Conservation (phyloP, 2,797 vertebrate genomes). For the Acanthornis magna region DNA sequence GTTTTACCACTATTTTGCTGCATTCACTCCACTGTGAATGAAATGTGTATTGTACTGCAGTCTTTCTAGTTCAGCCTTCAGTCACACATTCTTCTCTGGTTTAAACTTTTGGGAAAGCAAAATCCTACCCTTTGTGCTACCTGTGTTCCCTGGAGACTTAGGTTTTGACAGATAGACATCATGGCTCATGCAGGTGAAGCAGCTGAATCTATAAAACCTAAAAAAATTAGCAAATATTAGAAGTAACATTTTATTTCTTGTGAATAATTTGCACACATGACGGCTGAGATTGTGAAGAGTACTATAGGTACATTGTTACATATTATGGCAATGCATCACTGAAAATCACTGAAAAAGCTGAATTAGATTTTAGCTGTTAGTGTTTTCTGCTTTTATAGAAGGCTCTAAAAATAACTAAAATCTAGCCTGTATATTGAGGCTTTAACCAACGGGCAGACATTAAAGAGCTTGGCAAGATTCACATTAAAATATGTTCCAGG, state of each 20-base stretch:
- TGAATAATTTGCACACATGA: neutral
- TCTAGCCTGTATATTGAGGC: neutral
- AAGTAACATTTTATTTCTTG: neutral
- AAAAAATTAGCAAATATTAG: neutral
- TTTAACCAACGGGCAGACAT: neutral
- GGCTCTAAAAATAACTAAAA: constrained; percentile 5
- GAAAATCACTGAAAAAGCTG: neutral
- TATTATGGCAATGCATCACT: neutral
- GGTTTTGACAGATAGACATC: neutral
- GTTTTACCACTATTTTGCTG: neutral
- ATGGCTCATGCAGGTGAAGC: neutral
- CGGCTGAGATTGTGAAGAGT: neutral
- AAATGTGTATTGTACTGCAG: constrained; percentile 8
- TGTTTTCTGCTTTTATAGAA: neutral
- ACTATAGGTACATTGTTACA: neutral
- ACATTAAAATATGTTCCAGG: neutral
- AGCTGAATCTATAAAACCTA: neutral
- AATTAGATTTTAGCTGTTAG: neutral
- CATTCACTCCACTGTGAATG: neutral
- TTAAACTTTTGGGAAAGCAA: neutral
- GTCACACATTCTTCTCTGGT: neutral
- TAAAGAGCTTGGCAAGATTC: constrained; percentile 20
- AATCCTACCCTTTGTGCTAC: neutral
- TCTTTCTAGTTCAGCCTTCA: neutral
- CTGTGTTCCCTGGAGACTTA: neutral